Evolutionary conservation across 2,797 vertebrate species (phyloP).

Genomic region (Pelobates cultripes): DNA sequence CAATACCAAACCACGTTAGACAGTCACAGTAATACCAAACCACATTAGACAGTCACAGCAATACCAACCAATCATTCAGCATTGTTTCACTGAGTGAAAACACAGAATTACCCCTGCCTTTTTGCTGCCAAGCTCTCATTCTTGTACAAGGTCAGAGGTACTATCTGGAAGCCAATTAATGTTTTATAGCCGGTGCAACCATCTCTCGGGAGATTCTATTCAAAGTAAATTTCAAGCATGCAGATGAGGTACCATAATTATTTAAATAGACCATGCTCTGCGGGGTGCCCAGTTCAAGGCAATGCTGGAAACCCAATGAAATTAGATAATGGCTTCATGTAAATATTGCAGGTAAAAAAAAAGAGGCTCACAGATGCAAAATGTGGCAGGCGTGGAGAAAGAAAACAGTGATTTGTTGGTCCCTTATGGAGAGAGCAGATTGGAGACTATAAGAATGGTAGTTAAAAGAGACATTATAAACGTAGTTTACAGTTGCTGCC

Average conservation of each 20-base stretch:
- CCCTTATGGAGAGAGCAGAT: no score
- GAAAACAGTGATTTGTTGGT: no score
- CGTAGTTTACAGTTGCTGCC: no score
- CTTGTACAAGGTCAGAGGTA: slow-evolving; percentile 55
- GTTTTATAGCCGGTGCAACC: slow-evolving; percentile 67
- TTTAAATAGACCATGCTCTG: slow-evolving; percentile 24
- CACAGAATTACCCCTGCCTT: not conserved
- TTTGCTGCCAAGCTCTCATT: slow-evolving; percentile 23
- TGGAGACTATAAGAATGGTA: no score
- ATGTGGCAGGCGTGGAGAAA: not conserved
- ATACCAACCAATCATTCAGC: no score
- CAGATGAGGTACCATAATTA: slow-evolving; percentile 59
- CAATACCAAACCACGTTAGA: no score
- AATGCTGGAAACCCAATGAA: slow-evolving; percentile 15
- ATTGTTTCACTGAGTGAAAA: not conserved
- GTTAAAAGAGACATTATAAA: no score
- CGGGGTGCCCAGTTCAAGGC: slow-evolving; percentile 5
- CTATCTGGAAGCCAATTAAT: slow-evolving; percentile 68
- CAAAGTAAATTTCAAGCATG: slow-evolving; percentile 67
- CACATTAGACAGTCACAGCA: no score
- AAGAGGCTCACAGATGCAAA: not conserved
- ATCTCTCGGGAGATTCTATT: slow-evolving; percentile 67
- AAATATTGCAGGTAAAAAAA: no score
- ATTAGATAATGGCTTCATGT: not conserved
- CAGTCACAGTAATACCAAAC: no score